phyloP scores from a whole-genome alignment of 2,888 invertebrate species.

The Drosophila imparisetae region DNA sequence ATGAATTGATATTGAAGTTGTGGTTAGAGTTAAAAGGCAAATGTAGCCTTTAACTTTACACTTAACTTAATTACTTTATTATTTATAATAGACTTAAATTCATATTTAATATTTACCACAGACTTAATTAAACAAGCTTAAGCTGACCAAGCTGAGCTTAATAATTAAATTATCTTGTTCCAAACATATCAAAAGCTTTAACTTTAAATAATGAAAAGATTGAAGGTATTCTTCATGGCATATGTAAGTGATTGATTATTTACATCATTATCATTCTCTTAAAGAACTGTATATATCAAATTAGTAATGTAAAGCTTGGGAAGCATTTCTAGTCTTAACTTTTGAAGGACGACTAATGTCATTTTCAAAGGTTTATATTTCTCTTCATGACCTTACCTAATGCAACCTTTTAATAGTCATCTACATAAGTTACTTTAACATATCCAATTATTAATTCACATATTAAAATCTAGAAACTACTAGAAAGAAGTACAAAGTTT shows the following conservation, averaged over 20 bases:
- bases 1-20: neutral
- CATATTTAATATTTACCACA: neutral
- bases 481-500: neutral
- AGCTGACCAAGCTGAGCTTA: neutral
- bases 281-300: neutral
- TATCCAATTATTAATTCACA: neutral
- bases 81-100: neutral
- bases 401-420: neutral
- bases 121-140: too few species aligned
- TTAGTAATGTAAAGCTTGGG: neutral
- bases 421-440: neutral
- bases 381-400: neutral
- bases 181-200: neutral
- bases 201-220: neutral
- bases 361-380: neutral
- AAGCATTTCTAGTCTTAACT: neutral
- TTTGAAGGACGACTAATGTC: neutral
- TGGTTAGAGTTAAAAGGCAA: neutral
- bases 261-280: neutral
- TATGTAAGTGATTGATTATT: neutral
- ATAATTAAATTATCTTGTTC: neutral
- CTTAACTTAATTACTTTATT: neutral
- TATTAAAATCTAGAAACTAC: neutral
- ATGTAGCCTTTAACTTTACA: slow-evolving; percentile 1
- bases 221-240: neutral